Percentiles rank a stretch among this genome's conserved stretches.
Conservation (phyloP, 2,797 vertebrate species). For the Esox lucius region DNA sequence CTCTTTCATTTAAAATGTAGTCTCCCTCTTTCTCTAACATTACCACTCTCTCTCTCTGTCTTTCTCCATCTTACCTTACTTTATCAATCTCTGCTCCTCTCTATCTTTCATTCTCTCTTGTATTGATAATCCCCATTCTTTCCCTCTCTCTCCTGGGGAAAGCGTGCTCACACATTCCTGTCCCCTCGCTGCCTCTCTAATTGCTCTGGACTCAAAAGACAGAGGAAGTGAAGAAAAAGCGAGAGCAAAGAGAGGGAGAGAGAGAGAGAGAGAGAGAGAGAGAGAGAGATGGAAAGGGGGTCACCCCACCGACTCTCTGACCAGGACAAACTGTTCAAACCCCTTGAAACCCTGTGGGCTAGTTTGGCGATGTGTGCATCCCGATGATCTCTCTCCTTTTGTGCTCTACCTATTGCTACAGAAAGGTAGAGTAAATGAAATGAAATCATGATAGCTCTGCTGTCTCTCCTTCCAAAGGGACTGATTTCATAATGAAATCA, state of each 20-base stretch:
- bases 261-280: conserved; percentile 8
- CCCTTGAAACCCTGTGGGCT: conserved; percentile 47
- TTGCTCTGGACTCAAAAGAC: conserved; percentile 74
- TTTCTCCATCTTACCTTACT: background rate
- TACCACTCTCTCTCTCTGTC: background rate
- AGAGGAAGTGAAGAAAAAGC: conserved; percentile 57
- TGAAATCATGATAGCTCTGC: background rate
- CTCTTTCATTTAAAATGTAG: conserved; percentile 40
- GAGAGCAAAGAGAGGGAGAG: conserved; percentile 6
- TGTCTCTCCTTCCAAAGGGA: conserved; percentile 33
- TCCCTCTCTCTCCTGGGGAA: conserved; percentile 59
- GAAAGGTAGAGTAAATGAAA: background rate
- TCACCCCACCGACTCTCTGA: conserved; percentile 63
- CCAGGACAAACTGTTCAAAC: conserved; percentile 69
- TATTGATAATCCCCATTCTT: conserved; percentile 14
- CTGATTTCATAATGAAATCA: conserved; percentile 57
- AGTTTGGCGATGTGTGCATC: background rate
- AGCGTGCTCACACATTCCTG: conserved; percentile 75
- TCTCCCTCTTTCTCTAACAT: conserved; percentile 40
- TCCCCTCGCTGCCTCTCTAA: conserved; percentile 76
- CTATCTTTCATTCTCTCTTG: conserved; percentile 50
- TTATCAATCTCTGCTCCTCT: background rate
- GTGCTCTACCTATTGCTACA: conserved; percentile 7
- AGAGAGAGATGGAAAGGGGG: conserved; percentile 52
- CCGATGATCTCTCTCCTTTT: conserved; percentile 37